Conservation (phyloP, 2,113 vertebrate genomes). For the Lagopus muta region DNA sequence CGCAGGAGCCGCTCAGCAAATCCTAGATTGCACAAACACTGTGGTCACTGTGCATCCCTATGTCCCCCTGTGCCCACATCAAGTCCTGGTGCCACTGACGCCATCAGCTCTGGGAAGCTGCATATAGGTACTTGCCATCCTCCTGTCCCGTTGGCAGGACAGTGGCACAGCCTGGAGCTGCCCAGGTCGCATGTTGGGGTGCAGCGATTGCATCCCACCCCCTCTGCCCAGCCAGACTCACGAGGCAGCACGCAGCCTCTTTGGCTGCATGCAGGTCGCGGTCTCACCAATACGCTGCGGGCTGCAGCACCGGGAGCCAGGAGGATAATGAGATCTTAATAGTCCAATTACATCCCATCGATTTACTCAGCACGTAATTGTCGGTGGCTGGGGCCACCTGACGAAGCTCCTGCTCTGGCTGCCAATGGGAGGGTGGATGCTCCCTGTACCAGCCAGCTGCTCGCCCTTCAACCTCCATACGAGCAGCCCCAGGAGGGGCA, state of each 20-base stretch:
- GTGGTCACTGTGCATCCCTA: neutral
- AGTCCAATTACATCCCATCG: constrained; percentile 81
- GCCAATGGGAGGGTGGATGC: constrained; percentile 19
- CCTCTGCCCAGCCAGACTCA: neutral
- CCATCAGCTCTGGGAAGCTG: accelerated
- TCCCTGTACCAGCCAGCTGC: constrained; percentile 31
- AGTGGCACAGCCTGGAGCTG: neutral
- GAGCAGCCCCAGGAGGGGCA: neutral
- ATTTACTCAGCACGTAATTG: constrained; percentile 79
- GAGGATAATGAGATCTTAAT: constrained; percentile 88
- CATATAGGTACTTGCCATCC: neutral
- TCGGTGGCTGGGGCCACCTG: constrained; percentile 72
- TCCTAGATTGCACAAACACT: accelerated
- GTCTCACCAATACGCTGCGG: neutral
- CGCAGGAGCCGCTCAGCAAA: neutral
- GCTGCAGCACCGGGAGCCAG: constrained; percentile 46
- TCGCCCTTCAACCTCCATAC: neutral
- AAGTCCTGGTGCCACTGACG: neutral
- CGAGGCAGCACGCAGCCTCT: neutral
- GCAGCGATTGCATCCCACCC: neutral
- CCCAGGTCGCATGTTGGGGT: too few relatives aligned
- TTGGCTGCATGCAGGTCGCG: neutral
- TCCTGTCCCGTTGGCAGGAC: accelerated
- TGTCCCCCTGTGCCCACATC: neutral
- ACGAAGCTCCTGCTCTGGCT: constrained; percentile 56